Evolutionary conservation across 2,888 invertebrate genomes (phyloP).

Genomic region (Drosophila affinis): DNA sequence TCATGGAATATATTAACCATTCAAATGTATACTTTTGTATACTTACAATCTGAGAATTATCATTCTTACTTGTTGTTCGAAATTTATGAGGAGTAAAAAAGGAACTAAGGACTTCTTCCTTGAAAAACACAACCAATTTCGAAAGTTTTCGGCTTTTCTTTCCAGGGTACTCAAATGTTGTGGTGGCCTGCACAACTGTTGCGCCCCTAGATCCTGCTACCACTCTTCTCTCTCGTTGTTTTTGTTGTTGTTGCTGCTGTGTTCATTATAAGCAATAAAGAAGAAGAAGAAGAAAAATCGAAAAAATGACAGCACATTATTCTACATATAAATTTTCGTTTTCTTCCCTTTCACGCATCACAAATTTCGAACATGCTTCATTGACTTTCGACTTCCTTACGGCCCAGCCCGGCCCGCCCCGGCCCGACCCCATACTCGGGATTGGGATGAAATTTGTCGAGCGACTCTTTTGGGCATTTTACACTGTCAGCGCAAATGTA

Average conservation of each 20-base stretch:
- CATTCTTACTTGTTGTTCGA: too few species aligned
- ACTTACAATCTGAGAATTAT: too few species aligned
- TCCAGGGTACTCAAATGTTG: conserved; percentile 11
- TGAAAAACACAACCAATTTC: background rate
- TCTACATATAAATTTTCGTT: conserved; percentile 48
- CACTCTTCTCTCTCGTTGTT: background rate
- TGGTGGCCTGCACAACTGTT: conserved; percentile 43
- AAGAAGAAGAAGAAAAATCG: conserved; percentile 22
- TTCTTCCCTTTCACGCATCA: conserved; percentile 61
- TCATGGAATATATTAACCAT: too few species aligned
- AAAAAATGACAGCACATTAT: conserved; percentile 55
- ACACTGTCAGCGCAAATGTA: conserved; percentile 61
- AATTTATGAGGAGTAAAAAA: background rate
- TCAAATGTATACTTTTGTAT: too few species aligned
- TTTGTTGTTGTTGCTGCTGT: conserved; percentile 22
- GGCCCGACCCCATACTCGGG: conserved; percentile 38
- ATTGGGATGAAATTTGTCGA: conserved; percentile 22
- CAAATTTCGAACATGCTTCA: conserved; percentile 68
- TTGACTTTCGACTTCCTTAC: conserved; percentile 64
- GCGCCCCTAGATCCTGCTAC: conserved; percentile 19
- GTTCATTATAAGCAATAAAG: conserved; percentile 50
- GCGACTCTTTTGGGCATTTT: conserved; percentile 48
- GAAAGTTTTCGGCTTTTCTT: background rate
- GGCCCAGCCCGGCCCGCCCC: conserved; percentile 13
- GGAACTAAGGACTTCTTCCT: conserved; percentile 9